phyloP scores from a whole-genome alignment of 2,113 vertebrate species.

The Bambusicola thoracicus region DNA sequence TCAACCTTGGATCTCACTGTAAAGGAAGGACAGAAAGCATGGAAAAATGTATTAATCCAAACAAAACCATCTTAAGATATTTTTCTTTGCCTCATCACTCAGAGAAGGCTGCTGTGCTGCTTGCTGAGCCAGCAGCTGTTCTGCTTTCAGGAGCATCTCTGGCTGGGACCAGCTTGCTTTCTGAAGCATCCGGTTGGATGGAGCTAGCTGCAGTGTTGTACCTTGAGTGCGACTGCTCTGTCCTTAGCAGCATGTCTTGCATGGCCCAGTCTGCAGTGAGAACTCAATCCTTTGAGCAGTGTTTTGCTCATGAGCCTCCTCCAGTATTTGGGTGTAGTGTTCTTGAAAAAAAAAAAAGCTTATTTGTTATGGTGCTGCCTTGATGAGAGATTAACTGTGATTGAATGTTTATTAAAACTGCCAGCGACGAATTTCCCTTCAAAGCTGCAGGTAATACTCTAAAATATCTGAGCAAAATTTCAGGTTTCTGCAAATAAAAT shows the following conservation, averaged over 20 bases:
- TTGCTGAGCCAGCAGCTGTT: neutral
- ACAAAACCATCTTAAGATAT: too few relatives aligned
- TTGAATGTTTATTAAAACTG: neutral
- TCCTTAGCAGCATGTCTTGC: neutral
- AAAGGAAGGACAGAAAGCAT: too few relatives aligned
- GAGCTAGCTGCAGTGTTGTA: neutral
- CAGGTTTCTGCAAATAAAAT: conserved; percentile 8
- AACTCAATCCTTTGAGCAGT: neutral
- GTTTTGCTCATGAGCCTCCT: neutral
- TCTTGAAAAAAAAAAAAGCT: neutral
- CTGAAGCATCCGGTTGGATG: neutral
- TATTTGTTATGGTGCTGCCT: neutral
- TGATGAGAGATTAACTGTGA: neutral
- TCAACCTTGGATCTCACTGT: too few relatives aligned
- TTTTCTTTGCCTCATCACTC: neutral
- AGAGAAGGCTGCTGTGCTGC: neutral
- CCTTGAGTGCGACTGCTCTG: neutral
- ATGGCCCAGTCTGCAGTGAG: neutral
- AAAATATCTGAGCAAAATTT: neutral
- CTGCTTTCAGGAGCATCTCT: neutral
- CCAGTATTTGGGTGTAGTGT: neutral
- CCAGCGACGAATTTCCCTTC: neutral
- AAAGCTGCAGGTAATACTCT: neutral
- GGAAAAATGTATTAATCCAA: too few relatives aligned
- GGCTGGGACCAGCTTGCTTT: neutral